A percentile compares a stretch with the other conserved stretches of the same genome.
Conservation (phyloP, 1,140 invertebrate genomes). For the Drosophila funebris region DNA sequence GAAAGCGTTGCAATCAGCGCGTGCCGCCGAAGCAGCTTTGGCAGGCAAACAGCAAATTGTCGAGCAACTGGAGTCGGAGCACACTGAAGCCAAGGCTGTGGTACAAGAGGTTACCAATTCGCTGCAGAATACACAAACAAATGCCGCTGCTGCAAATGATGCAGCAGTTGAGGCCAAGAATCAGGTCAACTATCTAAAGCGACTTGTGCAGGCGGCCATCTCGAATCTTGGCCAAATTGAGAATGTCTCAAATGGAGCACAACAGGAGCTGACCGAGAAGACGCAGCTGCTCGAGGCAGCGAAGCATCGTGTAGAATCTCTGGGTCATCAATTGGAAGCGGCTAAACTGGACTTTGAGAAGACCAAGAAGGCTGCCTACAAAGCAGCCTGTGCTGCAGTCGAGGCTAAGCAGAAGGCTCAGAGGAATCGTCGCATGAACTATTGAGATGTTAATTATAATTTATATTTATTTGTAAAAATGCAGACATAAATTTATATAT, state of each 20-base stretch:
- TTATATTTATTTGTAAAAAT: neutral
- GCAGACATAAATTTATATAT: no score
- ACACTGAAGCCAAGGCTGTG: slow-evolving; percentile 86
- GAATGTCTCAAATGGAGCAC: slow-evolving; percentile 72
- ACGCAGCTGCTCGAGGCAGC: slow-evolving; percentile 87
- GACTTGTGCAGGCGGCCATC: slow-evolving; percentile 80
- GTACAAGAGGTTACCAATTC: slow-evolving; percentile 86
- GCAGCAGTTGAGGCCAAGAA: slow-evolving; percentile 85
- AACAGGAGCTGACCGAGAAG: slow-evolving; percentile 85
- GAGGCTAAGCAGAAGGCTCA: slow-evolving; percentile 84
- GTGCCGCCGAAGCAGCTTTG: slow-evolving; percentile 87
- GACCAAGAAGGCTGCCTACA: slow-evolving; percentile 86
- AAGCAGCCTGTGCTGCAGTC: no score
- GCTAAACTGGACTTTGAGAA: slow-evolving; percentile 86
- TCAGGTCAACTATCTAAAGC: slow-evolving; percentile 81
- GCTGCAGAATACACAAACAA: slow-evolving; percentile 85
- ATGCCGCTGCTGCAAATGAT: slow-evolving; percentile 85
- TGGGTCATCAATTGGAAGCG: slow-evolving; percentile 85
- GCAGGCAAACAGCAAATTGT: slow-evolving; percentile 86
- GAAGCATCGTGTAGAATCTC: slow-evolving; percentile 85
- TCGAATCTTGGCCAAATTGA: slow-evolving; percentile 86
- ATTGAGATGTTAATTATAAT: neutral
- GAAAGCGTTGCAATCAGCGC: slow-evolving; percentile 87
- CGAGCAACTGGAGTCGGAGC: slow-evolving; percentile 85
- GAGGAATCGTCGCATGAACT: neutral